Conservation (phyloP, 1,140 invertebrate genomes). For the Trialeurodes vaporariorum region DNA sequence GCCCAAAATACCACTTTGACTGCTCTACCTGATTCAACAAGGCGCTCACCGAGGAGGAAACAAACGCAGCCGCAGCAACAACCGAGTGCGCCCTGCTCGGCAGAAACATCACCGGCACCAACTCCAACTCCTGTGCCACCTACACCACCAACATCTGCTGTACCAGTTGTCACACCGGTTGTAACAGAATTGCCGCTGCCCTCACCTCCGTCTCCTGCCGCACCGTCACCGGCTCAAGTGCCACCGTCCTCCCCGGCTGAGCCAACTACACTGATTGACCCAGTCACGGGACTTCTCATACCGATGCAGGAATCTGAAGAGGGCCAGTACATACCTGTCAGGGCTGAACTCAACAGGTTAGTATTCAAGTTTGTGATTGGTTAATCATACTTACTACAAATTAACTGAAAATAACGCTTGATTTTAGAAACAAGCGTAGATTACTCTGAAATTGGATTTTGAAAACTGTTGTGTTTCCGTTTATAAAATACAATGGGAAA, state of each 20-base stretch:
- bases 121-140: background rate
- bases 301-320: conserved; percentile 59
- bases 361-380: too few species aligned
- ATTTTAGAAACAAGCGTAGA: too few species aligned
- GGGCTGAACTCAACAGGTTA: conserved; percentile 26
- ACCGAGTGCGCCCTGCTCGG: background rate
- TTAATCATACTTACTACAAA: too few species aligned
- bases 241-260: conserved; percentile 33
- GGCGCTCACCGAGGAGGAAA: conserved; percentile 23
- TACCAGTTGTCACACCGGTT: background rate
- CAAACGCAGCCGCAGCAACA: background rate
- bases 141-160: background rate
- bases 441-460: too few species aligned
- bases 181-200: conserved; percentile 10
- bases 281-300: conserved; percentile 59
- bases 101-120: background rate
- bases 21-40: conserved; percentile 11
- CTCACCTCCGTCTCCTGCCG: conserved; percentile 34
- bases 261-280: conserved; percentile 54
- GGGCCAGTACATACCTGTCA: conserved; percentile 52
- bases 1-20: conserved; percentile 8
- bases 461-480: too few species aligned
- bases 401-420: too few species aligned
- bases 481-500: too few species aligned
- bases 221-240: conserved; percentile 26